Evolutionary conservation across 2,113 vertebrate species (phyloP), one percentile per base, ranked within the genome.

Genomic region (Craseonycteris thonglongyai): DNA sequence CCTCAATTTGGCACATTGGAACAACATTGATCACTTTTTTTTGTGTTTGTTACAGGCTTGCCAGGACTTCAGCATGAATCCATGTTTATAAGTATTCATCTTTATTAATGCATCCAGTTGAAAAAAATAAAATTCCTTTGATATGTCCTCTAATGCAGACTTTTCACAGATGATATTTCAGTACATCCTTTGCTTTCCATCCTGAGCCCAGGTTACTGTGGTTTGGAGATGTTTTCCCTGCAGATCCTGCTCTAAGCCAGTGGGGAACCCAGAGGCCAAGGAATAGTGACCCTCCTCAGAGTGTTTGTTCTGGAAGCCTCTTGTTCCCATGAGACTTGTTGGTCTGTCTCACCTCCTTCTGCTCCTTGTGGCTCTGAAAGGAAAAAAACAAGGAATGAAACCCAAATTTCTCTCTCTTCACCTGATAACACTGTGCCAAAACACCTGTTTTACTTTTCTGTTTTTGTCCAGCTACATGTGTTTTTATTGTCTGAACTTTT

Each of bases 401-500:
- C 18, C 47, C 76, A 65, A 45, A 90, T 89, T 83, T 91, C 33
- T 92, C 92, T 76, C 51, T 87, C 28, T 35, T 38, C 47, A 42
- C 59, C 47, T 59, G 61, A 45, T 58, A 40, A 81, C 45, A 16
- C n/a, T 49, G n/a, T 12, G 22, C 54, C 80, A 72, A 42, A 33
- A 83, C 33, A 74, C 87, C 28, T 88, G 49, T 47, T 84, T 80
- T 1, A 49, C n/a, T 92, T 65, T 94, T 81, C 47, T 74, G 54
- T 3, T 76, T 91, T 86, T 90, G n/a, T n/a, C 83, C 74, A 85
- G 93, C 82, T 96, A 84, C 69, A 81, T 97, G 69, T 56, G 94
- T 85, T 97, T 3, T 96, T 85, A 79, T 80, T 92, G 68, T 91
- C 94, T 94, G 58, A 91, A 84, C 33, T 88, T 69, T 66, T 30